Conservation (phyloP, 2,888 invertebrate species). For the Blomia tropicalis region DNA sequence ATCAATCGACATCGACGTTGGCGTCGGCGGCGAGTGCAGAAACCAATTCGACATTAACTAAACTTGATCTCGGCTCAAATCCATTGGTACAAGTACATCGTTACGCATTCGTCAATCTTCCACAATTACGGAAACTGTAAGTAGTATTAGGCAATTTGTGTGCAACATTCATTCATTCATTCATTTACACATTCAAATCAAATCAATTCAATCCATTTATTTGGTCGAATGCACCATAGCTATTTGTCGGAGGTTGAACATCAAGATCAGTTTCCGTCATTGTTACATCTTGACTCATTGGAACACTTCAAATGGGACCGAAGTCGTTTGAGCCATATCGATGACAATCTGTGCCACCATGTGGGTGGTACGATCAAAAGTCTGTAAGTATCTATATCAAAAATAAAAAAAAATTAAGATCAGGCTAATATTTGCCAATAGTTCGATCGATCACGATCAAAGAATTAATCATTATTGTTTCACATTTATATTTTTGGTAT, state of each 20-base stretch:
- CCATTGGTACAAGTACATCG: slow-evolving; percentile 54
- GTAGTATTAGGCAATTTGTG: slow-evolving; percentile 36
- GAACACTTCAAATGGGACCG: slow-evolving; percentile 67
- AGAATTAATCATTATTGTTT: neutral
- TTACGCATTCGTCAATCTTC: slow-evolving; percentile 56
- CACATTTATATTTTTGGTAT: slow-evolving; percentile 33
- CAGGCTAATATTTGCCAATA: neutral
- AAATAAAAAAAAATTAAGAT: slow-evolving; percentile 15
- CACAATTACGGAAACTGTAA: slow-evolving; percentile 62
- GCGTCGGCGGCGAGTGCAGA: neutral
- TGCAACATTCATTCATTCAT: too few species aligned
- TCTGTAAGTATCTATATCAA: slow-evolving; percentile 49
- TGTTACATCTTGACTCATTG: slow-evolving; percentile 43
- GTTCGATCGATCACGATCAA: slow-evolving; percentile 15
- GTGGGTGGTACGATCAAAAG: slow-evolving; percentile 57
- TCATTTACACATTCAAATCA: too few species aligned
- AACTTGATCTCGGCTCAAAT: slow-evolving; percentile 40
- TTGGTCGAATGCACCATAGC: slow-evolving; percentile 7
- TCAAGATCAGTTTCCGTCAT: neutral
- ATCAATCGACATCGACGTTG: too few species aligned
- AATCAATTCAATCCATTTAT: neutral
- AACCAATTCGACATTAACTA: neutral
- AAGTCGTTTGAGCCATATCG: slow-evolving; percentile 55
- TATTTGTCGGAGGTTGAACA: slow-evolving; percentile 1
- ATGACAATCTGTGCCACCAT: slow-evolving; percentile 54